Evolutionary conservation across 2,888 invertebrate species (phyloP).

Genomic region (Chouioia cunea): DNA sequence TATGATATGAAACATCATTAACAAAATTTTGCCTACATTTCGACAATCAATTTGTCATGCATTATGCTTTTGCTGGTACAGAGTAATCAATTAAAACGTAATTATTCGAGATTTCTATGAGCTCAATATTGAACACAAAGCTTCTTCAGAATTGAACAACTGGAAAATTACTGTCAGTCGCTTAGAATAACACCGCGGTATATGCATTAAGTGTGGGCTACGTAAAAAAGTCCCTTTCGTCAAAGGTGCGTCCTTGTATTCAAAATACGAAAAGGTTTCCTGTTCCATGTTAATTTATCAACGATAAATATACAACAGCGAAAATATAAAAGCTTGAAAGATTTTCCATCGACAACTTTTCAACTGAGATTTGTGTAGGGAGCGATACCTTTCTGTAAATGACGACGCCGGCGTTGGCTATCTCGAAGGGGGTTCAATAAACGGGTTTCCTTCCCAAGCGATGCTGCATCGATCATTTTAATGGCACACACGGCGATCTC

Average conservation of each 20-base stretch:
- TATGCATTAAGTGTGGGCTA: not conserved
- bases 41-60: too few species aligned
- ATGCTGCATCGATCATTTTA: conserved; percentile 25
- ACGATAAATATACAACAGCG: too few species aligned
- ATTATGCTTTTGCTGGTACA: too few species aligned
- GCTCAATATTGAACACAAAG: not conserved
- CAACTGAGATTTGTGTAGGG: too few species aligned
- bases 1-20: too few species aligned
- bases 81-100: too few species aligned
- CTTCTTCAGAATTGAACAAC: conserved; percentile 29
- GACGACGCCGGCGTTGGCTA: not conserved
- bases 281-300: too few species aligned
- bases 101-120: too few species aligned
- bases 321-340: too few species aligned
- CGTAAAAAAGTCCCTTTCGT: not conserved
- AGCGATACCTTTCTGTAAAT: conserved; percentile 5
- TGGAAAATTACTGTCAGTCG: conserved; percentile 24
- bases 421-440: conserved; percentile 19
- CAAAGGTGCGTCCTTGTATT: not conserved
- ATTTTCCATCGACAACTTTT: too few species aligned
- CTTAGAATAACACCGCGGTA: conserved; percentile 7
- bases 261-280: too few species aligned
- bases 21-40: too few species aligned
- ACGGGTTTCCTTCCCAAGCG: conserved; percentile 13
- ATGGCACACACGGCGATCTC: conserved; percentile 1